Base-by-base conservation (phyloP, 23 tunicate species). In the Phallusia fumigata region DNA sequence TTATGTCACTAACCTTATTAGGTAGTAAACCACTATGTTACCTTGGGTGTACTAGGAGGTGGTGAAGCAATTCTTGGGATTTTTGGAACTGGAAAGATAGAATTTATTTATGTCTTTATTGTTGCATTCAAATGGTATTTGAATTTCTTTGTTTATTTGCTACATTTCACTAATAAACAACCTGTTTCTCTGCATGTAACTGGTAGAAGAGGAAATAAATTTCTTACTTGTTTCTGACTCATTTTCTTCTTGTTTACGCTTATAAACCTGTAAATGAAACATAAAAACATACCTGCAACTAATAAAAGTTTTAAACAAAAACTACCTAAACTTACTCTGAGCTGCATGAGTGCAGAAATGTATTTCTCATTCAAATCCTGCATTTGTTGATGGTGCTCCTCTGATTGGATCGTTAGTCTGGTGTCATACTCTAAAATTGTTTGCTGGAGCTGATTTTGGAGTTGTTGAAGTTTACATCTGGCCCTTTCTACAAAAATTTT, bases 291-390 rank as follows among this genome's bases (percentile, higher is more conserved):
- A 40, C 47, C 47, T 40, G 10, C 8, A 40, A 40, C 47, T 40
- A 10, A 40, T 58, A 16, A 6, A 11, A 58, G 13, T 21, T 6
- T n/a, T n/a, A 13, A 58, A 8, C 13, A 58, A 6, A 58, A 21
- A 58, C 69, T 21, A 5, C 69, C 28, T 16, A 58, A 40, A 40
- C 5, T 40, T 51, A 58, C 69, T 16, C 13, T 58, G 3, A 58
- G 28, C 28, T 58, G 28, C 69, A 58, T 22, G 28, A 58, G 69
- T 24, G 69, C 69, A 21, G 69, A 58, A 24, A 58, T 58, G 28
- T 58, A 58, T 58, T 58, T 58, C 69, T 58, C 69, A 58, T 58
- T 22, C 28, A 58, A 58, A 22, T 58, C 69, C 28, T 58, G 69
- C 16, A 22, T 21, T 24, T 21, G 28, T 58, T 5, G 8, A 58